Evolutionary conservation across 2,113 vertebrate species (phyloP), one percentile per base, ranked within the genome.

Genomic region (Rhabdomys dilectus): DNA sequence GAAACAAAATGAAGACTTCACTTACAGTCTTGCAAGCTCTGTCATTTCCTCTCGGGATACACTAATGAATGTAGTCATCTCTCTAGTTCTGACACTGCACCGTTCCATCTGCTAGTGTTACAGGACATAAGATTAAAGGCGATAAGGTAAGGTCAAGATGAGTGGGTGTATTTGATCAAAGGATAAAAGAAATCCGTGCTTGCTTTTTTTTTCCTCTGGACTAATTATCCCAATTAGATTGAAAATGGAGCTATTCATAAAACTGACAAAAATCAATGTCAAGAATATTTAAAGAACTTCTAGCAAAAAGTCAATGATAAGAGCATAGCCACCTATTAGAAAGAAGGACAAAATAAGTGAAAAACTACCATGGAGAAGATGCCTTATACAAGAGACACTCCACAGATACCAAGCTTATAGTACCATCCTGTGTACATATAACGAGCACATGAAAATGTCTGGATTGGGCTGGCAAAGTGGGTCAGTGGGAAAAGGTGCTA

Each of bases 201-300:
- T 93, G 72, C 42, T 95, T 93, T 93, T 93, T 93, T 92, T 94
- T 89, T 12, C 77, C 64, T 39, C 81, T 42, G 29, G 45, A 82
- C 72, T 93, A 92, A 95, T 97, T 92, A 96, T 96, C 92, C 92
- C 95, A 95, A 86, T 86, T 95, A 92, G 48, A 93, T 89, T 93
- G 73, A 97, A 95, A 97, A 95, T 70, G 39, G 85, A 95, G 39
- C 66, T 92, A 75, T 92, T 96, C 72, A 92, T 92, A 95, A 93
- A 97, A 96, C 77, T 89, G 89, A 84, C 80, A 94, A 96, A 97
- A 95, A 91, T 92, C 68, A 89, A 92, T 70, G 77, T 94, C 77
- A 96, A 92, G 91, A 92, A 91, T 64, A 45, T 87, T 87, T 78
- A 64, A 96, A 93, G 48, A 88, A 94, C n/a, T 62, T 60, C 68